A percentile compares a stretch with the other conserved stretches of the same genome.
Conservation (phyloP, 2,888 invertebrate genomes). For the Phymatocera aterrima region DNA sequence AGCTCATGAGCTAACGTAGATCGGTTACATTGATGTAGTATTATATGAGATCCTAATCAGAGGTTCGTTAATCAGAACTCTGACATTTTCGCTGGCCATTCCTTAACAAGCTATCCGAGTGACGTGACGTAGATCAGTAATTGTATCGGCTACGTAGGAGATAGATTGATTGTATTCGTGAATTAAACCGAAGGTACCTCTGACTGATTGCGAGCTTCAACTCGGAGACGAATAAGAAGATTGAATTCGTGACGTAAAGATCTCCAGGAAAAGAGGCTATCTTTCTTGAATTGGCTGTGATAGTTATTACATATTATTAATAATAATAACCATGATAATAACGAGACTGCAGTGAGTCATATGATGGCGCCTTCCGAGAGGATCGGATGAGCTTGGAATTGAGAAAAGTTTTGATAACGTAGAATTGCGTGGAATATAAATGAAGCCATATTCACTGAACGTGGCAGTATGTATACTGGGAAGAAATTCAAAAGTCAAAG, state of each 20-base stretch:
- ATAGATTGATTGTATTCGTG: slow-evolving; percentile 2
- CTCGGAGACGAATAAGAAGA: not conserved
- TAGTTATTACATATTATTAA: no score
- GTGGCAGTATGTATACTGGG: no score
- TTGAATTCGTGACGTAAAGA: not conserved
- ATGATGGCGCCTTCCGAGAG: not conserved
- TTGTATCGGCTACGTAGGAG: not conserved
- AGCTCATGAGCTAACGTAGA: not conserved
- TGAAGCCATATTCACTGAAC: not conserved
- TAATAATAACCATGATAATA: not conserved
- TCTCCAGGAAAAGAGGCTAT: no score
- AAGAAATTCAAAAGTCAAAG: not conserved
- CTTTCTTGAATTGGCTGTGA: no score
- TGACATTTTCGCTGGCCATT: slow-evolving; percentile 8
- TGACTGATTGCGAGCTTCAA: slow-evolving; percentile 6
- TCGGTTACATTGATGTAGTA: not conserved
- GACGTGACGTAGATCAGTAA: not conserved
- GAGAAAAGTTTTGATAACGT: not conserved
- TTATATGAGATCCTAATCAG: slow-evolving; percentile 36
- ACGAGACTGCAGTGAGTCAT: not conserved
- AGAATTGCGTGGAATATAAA: not conserved
- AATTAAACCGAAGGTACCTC: not conserved
- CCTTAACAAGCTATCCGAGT: slow-evolving; percentile 18
- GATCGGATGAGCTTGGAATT: not conserved
- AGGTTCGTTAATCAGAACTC: slow-evolving; percentile 24